These are phyloP conservation scores for Condylura cristata DNA, from an alignment of 2,113 vertebrate genomes.

Conservation along the genomic window DNA sequence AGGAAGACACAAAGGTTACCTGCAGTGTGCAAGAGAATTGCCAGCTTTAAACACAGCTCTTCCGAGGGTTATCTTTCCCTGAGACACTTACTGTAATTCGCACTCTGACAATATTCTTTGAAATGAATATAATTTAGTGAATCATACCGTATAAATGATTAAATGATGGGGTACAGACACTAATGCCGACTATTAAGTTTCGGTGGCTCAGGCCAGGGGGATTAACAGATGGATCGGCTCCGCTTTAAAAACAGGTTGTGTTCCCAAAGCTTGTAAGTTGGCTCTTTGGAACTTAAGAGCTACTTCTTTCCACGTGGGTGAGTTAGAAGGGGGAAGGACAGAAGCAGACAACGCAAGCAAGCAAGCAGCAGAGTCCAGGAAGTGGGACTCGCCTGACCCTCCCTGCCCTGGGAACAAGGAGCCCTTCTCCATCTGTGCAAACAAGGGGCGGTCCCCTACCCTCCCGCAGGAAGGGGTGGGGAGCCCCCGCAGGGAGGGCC, in stretches of 20 bases:
- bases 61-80: slow-evolving; percentile 12
- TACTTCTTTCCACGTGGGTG: neutral
- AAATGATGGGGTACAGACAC: slow-evolving; percentile 47
- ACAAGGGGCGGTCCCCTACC: accelerated
- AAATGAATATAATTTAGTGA: slow-evolving; percentile 61
- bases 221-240: neutral
- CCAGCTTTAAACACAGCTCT: neutral
- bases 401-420: too few relatives aligned
- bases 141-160: slow-evolving; percentile 50
- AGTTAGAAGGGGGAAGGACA: too few relatives aligned
- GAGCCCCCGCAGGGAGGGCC: neutral
- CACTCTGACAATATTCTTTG: slow-evolving; percentile 29
- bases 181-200: slow-evolving; percentile 25
- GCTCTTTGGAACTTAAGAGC: neutral
- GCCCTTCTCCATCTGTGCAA: neutral
- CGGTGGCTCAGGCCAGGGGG: slow-evolving; percentile 19
- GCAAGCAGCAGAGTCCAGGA: too few relatives aligned
- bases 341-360: neutral
- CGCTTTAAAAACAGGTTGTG: slow-evolving; percentile 45
- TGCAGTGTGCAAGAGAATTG: neutral
- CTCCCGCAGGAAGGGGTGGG: neutral
- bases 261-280: neutral
- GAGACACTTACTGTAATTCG: slow-evolving; percentile 52
- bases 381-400: accelerated
- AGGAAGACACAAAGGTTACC: neutral